Base-by-base conservation (phyloP, 2,888 invertebrate species). In the Calephelis perditalis region DNA sequence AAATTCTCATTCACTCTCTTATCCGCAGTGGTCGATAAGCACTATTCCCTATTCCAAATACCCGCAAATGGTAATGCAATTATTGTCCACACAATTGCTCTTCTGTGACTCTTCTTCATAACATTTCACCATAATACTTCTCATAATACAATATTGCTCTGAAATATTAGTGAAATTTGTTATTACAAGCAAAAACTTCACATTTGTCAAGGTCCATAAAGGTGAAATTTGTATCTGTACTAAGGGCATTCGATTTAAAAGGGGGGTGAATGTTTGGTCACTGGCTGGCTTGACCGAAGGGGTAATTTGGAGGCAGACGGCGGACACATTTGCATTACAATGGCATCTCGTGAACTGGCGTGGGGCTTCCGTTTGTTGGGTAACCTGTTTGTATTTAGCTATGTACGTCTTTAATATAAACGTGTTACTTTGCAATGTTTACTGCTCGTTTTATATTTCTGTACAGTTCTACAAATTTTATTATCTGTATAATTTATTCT, bases 251-350 rank as follows among this genome's bases (percentile, higher is more conserved):
- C 77, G 74, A 79, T 82, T 85, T 82, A 82, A 87, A 86, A 80
- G 83, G 82, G 84, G 85, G 85, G 81, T 81, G 86, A 86, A 86
- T 85, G 86, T 79, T 77, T 81, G 86, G 84, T 83, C 84, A 84
- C 82, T 74, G 81, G 52, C 52, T 52, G 74, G 82, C 82, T 86
- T 88, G 90, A 86, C 89, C 88, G 85, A 82, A 84, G 82, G 86
- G 86, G 83, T 84, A 86, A 88, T 90, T 90, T 85, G 81, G 79
- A 90, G 81, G 88, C 90, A 90, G 90, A 89, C 90, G 86, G 81
- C 86, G 86, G 74, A 81, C 82, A 71, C 81, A 89, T 89, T 89
- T 89, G 87, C 90, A 90, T 90, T 74, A 89, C 85, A 90, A 90
- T 86, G 84, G 81, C 77, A 84, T 84, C 83, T 81, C 77, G 73